Percentiles rank a stretch among this genome's conserved stretches.
Evolutionary conservation across 1,140 invertebrate genomes (phyloP).

Genomic region (Caerostris extrusa): DNA sequence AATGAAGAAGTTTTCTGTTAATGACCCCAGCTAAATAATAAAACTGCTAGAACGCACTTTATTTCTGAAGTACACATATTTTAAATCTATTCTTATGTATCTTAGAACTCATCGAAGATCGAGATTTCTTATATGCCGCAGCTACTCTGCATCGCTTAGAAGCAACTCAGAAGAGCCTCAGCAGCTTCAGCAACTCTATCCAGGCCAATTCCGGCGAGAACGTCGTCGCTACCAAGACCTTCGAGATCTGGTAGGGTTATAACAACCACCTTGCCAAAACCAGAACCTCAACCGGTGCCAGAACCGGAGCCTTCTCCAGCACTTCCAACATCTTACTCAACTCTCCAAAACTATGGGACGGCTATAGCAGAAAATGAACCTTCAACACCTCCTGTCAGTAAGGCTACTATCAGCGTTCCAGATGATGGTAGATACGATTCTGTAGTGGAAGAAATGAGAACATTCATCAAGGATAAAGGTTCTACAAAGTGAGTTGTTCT

Average conservation of each 20-base stretch:
- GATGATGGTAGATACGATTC: constrained; percentile 69
- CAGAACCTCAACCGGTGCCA: constrained; percentile 62
- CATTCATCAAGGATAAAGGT: constrained; percentile 70
- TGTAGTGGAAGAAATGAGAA: constrained; percentile 75
- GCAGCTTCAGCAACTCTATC: constrained; percentile 50
- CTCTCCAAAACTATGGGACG: constrained; percentile 72
- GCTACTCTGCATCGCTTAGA: constrained; percentile 61
- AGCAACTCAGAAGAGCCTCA: constrained; percentile 44
- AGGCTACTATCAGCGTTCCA: constrained; percentile 43
- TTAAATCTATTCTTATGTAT: too few species aligned
- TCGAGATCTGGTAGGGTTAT: constrained; percentile 37
- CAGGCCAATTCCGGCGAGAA: constrained; percentile 61
- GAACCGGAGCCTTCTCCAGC: constrained; percentile 57
- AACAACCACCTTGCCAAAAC: constrained; percentile 63
- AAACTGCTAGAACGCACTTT: too few species aligned
- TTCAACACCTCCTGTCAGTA: constrained; percentile 38
- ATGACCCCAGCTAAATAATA: too few species aligned
- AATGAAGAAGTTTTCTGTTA: too few species aligned
- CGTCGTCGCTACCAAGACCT: constrained; percentile 60
- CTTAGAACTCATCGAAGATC: constrained; percentile 70
- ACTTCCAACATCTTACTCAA: constrained; percentile 66
- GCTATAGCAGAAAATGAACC: constrained; percentile 30
- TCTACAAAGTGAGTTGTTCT: constrained; percentile 62
- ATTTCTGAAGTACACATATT: too few species aligned
- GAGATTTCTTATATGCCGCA: constrained; percentile 70